These are phyloP conservation scores for Pogonognathellus flavescens DNA, from an alignment of 1,140 invertebrate genomes.

Conservation along the genomic window DNA sequence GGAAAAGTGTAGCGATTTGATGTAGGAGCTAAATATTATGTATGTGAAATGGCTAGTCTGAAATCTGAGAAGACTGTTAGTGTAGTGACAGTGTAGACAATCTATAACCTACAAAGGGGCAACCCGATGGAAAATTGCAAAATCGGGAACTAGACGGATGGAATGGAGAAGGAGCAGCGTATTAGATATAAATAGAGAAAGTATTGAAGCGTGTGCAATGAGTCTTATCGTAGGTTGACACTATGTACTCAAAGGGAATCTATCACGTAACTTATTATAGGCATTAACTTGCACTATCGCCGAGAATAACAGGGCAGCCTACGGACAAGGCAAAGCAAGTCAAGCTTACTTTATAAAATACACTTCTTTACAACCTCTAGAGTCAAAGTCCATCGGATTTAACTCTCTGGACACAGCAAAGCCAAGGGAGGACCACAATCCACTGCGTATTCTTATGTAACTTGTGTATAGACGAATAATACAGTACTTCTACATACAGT, in stretches of 20 bases:
- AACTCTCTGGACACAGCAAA: constrained; percentile 14
- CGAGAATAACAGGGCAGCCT: constrained; percentile 30
- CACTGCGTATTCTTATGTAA: neutral
- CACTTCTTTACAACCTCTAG: constrained; percentile 3
- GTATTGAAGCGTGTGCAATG: constrained; percentile 45
- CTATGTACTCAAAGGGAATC: constrained; percentile 41
- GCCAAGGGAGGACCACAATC: too few relatives aligned
- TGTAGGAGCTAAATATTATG: neutral
- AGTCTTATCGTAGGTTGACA: constrained; percentile 48
- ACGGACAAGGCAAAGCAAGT: neutral
- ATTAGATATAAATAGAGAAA: constrained; percentile 47
- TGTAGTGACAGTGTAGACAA: neutral
- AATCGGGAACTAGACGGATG: constrained; percentile 12
- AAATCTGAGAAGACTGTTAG: neutral
- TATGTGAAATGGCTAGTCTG: neutral
- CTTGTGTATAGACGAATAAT: neutral
- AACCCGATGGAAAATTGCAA: constrained; percentile 34
- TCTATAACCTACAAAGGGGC: neutral
- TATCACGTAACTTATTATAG: constrained; percentile 50
- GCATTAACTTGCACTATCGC: constrained; percentile 41
- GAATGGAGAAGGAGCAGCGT: neutral
- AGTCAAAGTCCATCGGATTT: constrained; percentile 46
- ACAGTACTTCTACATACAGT: neutral
- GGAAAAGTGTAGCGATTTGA: neutral
- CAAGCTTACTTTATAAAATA: neutral